Evolutionary conservation across 2,113 vertebrate genomes (phyloP), one percentile per base, ranked within the genome.

Genomic region (Megaleporinus macrocephalus): DNA sequence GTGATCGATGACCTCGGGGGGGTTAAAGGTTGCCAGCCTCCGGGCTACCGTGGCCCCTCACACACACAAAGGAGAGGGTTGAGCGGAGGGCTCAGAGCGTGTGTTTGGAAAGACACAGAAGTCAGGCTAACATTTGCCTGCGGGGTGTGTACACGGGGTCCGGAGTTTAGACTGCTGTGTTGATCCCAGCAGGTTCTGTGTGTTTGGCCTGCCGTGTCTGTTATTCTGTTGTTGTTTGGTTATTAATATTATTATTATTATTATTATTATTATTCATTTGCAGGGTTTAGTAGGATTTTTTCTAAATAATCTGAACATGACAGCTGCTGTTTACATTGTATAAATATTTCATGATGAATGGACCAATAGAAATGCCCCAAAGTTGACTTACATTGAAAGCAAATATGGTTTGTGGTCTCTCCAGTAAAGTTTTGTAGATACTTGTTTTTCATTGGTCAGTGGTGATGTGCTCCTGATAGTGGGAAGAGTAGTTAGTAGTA

Each of bases 21-120:
- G 87, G 89, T 87, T 80, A 89, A 68, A 90, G 93, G 91, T 91
- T 90, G 87, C 63, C 72, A 59, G 88, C 87, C 89, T 86, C 68
- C 66, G 85, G 90, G 89, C 85, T 90, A 89, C 89, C 86, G 82
- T 78, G 83, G 88, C 88, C 74, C 71, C 78, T 85, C 85, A 90
- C 86, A 83, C 63, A 89, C 78, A 83, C 86, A 81, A 71, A 73
- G 30, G 71, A n/a, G 26, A 33, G 20, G 78, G 76, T 76, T 86
- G 29, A 68, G 66, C 26, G 47, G 15, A 76, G 66, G 53, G 36
- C 22, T 22, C 14, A 85, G 87, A 81, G 80, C 2, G n/a, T 83
- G 81, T 78, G 68, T 78, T 53, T 78, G 75, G 47, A 75, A 20
- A 51, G 61, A 80, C 66, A 73, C 84, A 83, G 53, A 75, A 82